Conservation (phyloP, 2,888 invertebrate species). For the Chloroclystis v-ata region DNA sequence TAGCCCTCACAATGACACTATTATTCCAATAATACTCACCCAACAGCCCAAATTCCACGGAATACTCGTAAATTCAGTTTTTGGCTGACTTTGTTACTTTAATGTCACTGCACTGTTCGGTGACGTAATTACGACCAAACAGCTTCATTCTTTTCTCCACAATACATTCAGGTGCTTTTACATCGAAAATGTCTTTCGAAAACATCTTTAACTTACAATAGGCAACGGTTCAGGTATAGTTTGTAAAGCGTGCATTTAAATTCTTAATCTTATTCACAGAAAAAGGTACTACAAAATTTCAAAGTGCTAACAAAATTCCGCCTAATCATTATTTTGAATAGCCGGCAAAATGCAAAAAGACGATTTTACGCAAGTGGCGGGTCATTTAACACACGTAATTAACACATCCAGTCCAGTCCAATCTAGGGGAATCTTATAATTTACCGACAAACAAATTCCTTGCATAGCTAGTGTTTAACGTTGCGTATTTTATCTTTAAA, state of each 20-base stretch:
- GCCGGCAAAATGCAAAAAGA: constrained; percentile 22
- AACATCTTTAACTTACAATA: constrained; percentile 22
- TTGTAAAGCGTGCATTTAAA: constrained; percentile 13
- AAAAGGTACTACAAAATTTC: constrained; percentile 4
- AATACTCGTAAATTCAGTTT: constrained; percentile 63
- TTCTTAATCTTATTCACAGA: constrained; percentile 16
- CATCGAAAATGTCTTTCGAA: constrained; percentile 23
- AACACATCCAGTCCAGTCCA: constrained; percentile 11
- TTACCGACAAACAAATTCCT: constrained; percentile 5
- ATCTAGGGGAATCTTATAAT: constrained; percentile 17
- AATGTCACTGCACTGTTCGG: constrained; percentile 30
- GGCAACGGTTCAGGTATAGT: constrained; percentile 14
- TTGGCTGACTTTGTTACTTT: constrained; percentile 50
- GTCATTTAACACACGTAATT: constrained; percentile 20
- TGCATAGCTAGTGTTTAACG: background rate
- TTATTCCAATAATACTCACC: constrained; percentile 68
- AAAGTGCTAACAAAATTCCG: constrained; percentile 17
- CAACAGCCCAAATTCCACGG: constrained; percentile 58
- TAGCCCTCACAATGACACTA: constrained; percentile 71
- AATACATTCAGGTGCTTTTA: constrained; percentile 23
- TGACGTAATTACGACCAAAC: constrained; percentile 30
- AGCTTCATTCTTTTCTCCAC: constrained; percentile 23
- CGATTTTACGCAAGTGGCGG: constrained; percentile 14
- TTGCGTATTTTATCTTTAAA: constrained; percentile 4
- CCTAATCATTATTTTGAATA: constrained; percentile 25